phyloP scores from a whole-genome alignment of 2,888 invertebrate genomes.

The Andricus quercusramuli region DNA sequence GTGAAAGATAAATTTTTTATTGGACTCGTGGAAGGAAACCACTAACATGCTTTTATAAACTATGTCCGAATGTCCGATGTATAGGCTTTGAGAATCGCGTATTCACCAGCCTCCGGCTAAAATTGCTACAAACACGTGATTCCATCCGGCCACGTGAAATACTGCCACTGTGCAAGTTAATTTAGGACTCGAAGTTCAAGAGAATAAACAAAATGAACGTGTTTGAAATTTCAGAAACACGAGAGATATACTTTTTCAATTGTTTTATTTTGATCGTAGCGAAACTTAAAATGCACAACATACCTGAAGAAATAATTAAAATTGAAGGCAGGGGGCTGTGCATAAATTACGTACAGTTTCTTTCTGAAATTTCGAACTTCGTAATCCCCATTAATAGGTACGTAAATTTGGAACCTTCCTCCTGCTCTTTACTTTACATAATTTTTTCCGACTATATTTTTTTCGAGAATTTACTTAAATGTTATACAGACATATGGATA shows the following conservation, averaged over 20 bases:
- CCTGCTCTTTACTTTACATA: no score
- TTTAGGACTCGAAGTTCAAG: slow-evolving; percentile 4
- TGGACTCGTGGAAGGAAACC: slow-evolving; percentile 10
- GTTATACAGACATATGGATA: no score
- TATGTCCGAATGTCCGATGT: background rate
- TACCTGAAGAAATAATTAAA: no score
- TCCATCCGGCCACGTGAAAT: slow-evolving; percentile 19
- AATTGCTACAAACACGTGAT: slow-evolving; percentile 40
- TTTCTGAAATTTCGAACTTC: no score
- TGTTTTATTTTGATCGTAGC: background rate
- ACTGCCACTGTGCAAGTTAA: slow-evolving; percentile 5
- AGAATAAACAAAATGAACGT: slow-evolving; percentile 26
- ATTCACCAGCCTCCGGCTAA: slow-evolving; percentile 32
- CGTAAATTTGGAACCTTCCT: no score
- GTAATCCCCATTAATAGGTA: no score
- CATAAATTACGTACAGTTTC: no score
- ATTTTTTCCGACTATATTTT: no score
- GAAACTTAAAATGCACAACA: background rate
- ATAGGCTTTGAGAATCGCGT: slow-evolving; percentile 12
- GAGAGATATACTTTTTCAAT: background rate
- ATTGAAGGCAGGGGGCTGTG: background rate
- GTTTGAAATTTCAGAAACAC: slow-evolving; percentile 15
- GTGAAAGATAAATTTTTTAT: slow-evolving; percentile 7
- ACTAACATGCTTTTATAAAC: slow-evolving; percentile 21
- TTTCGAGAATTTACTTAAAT: no score